Evolutionary conservation across 35 echinoderm and acorn worm species (phyloP), one percentile per base, ranked within the genome.

Genomic region (Ophioderma brevispina): DNA sequence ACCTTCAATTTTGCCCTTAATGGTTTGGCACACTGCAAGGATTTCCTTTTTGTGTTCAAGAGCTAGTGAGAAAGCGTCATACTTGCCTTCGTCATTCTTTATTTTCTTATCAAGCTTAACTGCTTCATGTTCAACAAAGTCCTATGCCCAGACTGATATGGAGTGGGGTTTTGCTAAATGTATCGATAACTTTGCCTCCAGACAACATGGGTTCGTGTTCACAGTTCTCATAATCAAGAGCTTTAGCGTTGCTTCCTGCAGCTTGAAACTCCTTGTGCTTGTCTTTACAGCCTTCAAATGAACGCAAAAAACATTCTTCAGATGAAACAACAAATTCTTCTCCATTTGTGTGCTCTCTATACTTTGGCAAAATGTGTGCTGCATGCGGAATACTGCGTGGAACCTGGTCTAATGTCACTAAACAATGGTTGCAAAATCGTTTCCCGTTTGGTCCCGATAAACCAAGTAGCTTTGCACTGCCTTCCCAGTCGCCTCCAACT

Each of bases 381-480:
- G 33, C 78, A 30, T 80, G 78, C 1, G 36, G 78, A 0, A 40
- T 80, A 0, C 78, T 36, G 0, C 38, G 35, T 0, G 0, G 1
- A 0, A 80, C 18, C 0, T 80, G 0, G 15, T 80, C 35, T 4
- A 80, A 36, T 18, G 32, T 80, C 36, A 14, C 39, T 30, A 39
- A 1, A 40, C 78, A 78, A 78, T 78, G 76, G 76, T 33, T 31
- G n/a, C 76, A 80, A 37, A 39, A 80, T 3, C 14, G 30, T 30
- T 80, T 80, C 14, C 33, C 78, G 38, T 83, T 83, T 49, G 81
- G 38, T 83, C 81, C 39, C 43, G 38, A 30, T 43, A 83, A 35
- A 13, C 38, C 18, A 36, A 80, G 3, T 8, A 80, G 5, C 25
- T 37, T 36, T 13, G 78, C 34, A 13, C 5, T 4, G 1, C 38